Base-by-base conservation (phyloP, 2,888 invertebrate species). In the Nomada lathburiana region DNA sequence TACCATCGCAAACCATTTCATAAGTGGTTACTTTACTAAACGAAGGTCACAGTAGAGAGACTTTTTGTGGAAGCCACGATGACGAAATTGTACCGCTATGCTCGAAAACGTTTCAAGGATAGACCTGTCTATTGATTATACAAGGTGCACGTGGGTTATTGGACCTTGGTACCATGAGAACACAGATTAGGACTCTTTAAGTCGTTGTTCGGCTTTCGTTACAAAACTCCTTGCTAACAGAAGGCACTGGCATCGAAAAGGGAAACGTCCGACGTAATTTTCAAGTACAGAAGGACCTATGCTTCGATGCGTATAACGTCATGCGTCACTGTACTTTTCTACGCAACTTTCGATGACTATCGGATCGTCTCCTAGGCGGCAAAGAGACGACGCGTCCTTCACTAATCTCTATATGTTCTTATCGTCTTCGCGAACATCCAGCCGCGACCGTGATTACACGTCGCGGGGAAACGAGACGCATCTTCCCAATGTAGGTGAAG, bases 401-500 rank as follows among this genome's bases (percentile, higher is more conserved):
- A 18, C 44, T 69, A 50, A 55, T 74, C 81, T 13, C 42, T 13
- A 13, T 0, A 64, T 26, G 36, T 78, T 78, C 73, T 68, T 65
- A 64, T 65, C 79, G 55, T 29, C 55, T 53, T 52, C 57, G 68
- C 50, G 69, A 70, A 42, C 64, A 64, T 59, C 26, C 69, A 26
- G n/a, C 52, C 42, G 55, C 60, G 70, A 70, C 60, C 80, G 70
- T 70, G 80, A 82, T 82, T 80, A 70, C 80, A 44, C 64, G 67
- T 80, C 73, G 26, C 76, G 62, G 60, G 29, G 71, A 75, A 72
- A 78, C 68, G 72, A 76, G 75, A 85, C 57, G 52, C 64, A 50
- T 70, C 57, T 69, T 60, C 36, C 52, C 82, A 52, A 89, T 89
- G 85, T 89, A 89, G 89, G 87, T 89, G 90, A 91, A 90, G 89